A percentile compares a stretch with the other conserved stretches of the same genome.
phyloP scores from a whole-genome alignment of 2,888 invertebrate genomes.

The Mylabris sibirica region DNA sequence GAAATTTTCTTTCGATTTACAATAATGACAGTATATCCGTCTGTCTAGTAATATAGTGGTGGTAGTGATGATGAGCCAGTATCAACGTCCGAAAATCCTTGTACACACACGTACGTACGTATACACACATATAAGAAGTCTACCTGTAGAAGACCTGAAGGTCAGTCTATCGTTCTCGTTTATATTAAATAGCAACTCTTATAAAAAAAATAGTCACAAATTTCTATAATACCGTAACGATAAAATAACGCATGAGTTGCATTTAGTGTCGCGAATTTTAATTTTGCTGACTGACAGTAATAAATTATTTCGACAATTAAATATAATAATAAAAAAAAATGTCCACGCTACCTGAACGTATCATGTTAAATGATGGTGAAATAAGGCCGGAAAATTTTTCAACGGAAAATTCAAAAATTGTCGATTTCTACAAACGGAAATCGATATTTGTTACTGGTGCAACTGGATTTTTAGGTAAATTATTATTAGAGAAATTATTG shows the following conservation, averaged over 20 bases:
- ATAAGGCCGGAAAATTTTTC: background rate
- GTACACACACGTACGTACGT: background rate
- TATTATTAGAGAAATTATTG: slow-evolving; percentile 67
- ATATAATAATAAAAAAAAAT: too few species aligned
- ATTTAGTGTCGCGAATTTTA: background rate
- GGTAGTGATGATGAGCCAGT: background rate
- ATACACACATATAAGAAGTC: background rate
- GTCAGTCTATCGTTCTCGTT: background rate
- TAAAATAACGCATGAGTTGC: too few species aligned
- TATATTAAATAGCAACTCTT: background rate
- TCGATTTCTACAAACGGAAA: slow-evolving; percentile 54
- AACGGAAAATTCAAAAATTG: slow-evolving; percentile 24
- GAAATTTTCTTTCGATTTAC: background rate
- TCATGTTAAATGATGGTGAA: background rate
- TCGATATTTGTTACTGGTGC: slow-evolving; percentile 59
- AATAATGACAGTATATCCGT: background rate
- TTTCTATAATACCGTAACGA: too few species aligned
- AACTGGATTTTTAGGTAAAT: slow-evolving; percentile 66
- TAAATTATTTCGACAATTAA: background rate
- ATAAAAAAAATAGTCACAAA: background rate
- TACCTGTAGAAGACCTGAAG: background rate
- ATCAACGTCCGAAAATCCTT: background rate
- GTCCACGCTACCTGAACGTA: background rate
- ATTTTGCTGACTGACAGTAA: background rate
- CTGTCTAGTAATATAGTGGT: background rate